Conservation (phyloP, 2,888 invertebrate genomes). For the Eustalomyia histrio region DNA sequence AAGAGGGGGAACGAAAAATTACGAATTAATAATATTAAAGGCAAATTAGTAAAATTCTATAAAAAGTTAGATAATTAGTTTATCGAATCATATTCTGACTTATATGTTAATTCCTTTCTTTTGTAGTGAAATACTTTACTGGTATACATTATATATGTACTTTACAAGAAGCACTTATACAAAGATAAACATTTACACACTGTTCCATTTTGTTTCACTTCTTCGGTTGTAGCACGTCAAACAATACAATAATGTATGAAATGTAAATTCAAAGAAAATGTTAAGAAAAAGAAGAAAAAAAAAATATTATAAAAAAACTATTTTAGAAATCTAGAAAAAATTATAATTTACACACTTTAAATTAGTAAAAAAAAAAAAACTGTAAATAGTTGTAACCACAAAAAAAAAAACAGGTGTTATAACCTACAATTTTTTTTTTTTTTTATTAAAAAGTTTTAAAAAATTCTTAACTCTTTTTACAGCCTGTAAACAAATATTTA, state of each 20-base stretch:
- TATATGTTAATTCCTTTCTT: neutral
- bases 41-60: too few relatives aligned
- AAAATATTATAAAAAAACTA: neutral
- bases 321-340: neutral
- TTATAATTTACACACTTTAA: neutral
- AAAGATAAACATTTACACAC: slow-evolving; percentile 23
- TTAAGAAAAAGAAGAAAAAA: neutral
- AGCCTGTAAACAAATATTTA: neutral
- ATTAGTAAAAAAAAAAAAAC: neutral
- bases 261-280: neutral
- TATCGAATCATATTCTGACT: too few relatives aligned
- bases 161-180: slow-evolving; percentile 5
- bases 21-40: too few relatives aligned
- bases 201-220: neutral
- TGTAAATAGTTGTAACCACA: neutral
- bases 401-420: neutral
- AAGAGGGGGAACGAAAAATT: too few relatives aligned
- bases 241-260: slow-evolving; percentile 27
- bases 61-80: too few relatives aligned
- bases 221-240: slow-evolving; percentile 4
- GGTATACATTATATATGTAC: neutral
- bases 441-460: neutral
- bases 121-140: neutral
- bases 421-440: neutral
- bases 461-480: neutral